phyloP scores from a whole-genome alignment of 2,797 vertebrate species.

The Lepus townsendii region DNA sequence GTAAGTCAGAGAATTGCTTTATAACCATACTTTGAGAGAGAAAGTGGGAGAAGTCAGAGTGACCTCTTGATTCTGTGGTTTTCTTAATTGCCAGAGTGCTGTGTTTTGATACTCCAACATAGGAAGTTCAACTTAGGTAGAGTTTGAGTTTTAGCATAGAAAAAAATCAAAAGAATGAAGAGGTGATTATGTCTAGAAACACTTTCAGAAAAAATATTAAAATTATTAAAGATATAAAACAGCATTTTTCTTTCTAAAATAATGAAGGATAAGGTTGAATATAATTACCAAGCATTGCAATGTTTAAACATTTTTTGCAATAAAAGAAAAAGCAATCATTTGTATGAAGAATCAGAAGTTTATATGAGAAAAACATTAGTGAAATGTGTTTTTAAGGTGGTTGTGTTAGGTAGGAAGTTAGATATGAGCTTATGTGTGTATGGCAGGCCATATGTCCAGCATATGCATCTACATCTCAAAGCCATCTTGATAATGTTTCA shows the following conservation, averaged over 20 bases:
- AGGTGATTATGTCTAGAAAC: neutral
- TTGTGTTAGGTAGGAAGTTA: too few relatives aligned
- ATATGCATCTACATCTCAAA: too few relatives aligned
- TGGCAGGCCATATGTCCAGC: too few relatives aligned
- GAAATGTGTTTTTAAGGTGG: neutral
- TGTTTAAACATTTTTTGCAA: neutral
- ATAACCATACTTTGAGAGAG: neutral
- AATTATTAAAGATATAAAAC: neutral
- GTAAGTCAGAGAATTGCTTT: neutral
- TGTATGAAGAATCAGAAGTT: neutral
- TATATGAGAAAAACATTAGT: neutral
- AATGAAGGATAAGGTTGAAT: neutral
- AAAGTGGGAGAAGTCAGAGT: neutral
- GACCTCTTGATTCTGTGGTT: neutral
- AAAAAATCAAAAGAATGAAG: neutral
- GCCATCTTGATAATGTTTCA: too few relatives aligned
- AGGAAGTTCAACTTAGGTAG: neutral
- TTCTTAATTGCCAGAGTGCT: neutral
- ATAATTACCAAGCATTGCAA: neutral
- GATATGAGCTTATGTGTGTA: too few relatives aligned
- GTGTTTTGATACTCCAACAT: neutral
- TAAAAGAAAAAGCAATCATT: neutral
- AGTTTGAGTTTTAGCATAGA: neutral
- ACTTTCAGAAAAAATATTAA: neutral
- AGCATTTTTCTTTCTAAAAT: slow-evolving; percentile 17